Base-by-base conservation (phyloP, 2,888 invertebrate genomes). In the Sabellastarte sp. region DNA sequence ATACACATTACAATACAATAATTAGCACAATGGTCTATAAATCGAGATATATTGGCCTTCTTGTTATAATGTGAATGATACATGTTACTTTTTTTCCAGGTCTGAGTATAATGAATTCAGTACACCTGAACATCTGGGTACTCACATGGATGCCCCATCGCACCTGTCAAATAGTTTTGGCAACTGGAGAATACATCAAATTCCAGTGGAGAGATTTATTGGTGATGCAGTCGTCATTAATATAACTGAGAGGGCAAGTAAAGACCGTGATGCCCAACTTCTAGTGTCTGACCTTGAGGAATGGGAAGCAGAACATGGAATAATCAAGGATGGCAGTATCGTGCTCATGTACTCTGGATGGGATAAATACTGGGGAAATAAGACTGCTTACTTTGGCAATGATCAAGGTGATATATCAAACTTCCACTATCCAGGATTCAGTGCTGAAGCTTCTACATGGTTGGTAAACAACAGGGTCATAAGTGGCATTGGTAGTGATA, bases 101-200 rank as follows among this genome's bases (percentile, higher is more conserved):
- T 5, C 24, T 15, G 24, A 53, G 28, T 5, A 5, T 5, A 53
- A 53, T 26, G 26, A 53, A 24, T 53, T 53, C 24, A 26, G 24
- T 10, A 53, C 26, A 26, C 5, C 26, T 5, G 26, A n/a, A 15
- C 60, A 60, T 31, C 10, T 50, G 26, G 61, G 61, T 5, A 61
- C 61, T 5, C 61, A 61, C 29, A 55, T 61, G 61, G 61, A 61
- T 28, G 61, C 61, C 5, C 61, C 61, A 3, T 24, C 5, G 3
- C 61, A 61, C 33, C n/a, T n/a, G n/a, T 61, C 56, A 32, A 10
- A 24, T 30, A 31, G 20, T 15, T 10, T 57, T 5, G 10, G 32
- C 3, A n/a, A n/a, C n/a, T 56, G 56, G 55, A 5, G 5, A 5
- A 26, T 61, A 4, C 32, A 61, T 32, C 32, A 61, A 26, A 56